Evolutionary conservation across 1,140 invertebrate species (phyloP).

Genomic region (Drosophila pseudoobscura): DNA sequence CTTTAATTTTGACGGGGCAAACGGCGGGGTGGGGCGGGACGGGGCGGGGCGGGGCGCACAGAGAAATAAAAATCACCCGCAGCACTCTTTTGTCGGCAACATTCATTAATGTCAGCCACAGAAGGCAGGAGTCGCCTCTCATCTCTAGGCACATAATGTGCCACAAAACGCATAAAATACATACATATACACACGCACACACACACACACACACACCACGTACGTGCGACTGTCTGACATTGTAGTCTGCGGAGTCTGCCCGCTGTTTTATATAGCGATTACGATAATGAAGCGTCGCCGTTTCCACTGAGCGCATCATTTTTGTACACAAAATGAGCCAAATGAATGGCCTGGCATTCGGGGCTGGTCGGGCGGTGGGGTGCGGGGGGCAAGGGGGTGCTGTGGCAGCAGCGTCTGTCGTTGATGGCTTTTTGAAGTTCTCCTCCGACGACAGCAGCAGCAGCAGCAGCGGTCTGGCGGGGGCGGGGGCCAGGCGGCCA

Average conservation of each 20-base stretch:
- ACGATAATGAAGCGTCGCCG: conserved; percentile 77
- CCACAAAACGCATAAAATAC: conserved; percentile 74
- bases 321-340: conserved; percentile 79
- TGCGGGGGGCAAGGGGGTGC: not conserved
- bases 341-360: conserved; percentile 66
- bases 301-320: conserved; percentile 77
- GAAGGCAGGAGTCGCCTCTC: conserved; percentile 35
- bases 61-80: conserved; percentile 72
- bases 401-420: conserved; percentile 67
- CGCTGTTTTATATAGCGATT: conserved; percentile 81
- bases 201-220: not conserved
- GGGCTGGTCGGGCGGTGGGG: not conserved
- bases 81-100: conserved; percentile 61
- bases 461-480: conserved; percentile 5
- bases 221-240: conserved; percentile 39
- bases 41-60: conserved; percentile 14
- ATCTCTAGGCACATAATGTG: conserved; percentile 67
- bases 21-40: too few species aligned
- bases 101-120: conserved; percentile 77
- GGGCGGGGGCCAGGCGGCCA: conserved; percentile 31
- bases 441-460: conserved; percentile 24
- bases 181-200: conserved; percentile 34
- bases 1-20: conserved; percentile 18
- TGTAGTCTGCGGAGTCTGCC: conserved; percentile 68
- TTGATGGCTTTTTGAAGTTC: conserved; percentile 83